phyloP scores from a whole-genome alignment of 2,113 vertebrate species.

The Brachyhypopomus occidentalis region DNA sequence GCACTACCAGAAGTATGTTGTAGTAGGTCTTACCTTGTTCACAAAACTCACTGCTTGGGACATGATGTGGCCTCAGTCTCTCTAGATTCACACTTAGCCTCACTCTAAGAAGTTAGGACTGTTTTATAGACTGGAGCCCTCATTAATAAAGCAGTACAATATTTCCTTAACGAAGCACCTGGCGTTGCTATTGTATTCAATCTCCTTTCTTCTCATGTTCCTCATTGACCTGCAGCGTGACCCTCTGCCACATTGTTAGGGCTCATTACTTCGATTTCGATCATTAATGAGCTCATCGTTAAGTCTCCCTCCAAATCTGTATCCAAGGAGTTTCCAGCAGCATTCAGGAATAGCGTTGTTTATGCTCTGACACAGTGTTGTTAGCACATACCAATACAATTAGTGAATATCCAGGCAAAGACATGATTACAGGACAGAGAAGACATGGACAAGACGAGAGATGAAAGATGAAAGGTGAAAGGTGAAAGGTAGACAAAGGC shows the following conservation, averaged over 20 bases:
- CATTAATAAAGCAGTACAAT: background rate
- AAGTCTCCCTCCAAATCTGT: constrained; percentile 10
- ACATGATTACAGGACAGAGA: constrained; percentile 44
- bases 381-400: constrained; percentile 45
- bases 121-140: constrained; percentile 33
- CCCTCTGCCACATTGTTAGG: constrained; percentile 5
- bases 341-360: constrained; percentile 64
- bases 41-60: constrained; percentile 32
- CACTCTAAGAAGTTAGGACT: background rate
- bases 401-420: constrained; percentile 57
- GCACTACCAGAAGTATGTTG: background rate
- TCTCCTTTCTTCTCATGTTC: constrained; percentile 32
- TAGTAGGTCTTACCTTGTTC: constrained; percentile 57
- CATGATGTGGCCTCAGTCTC: constrained; percentile 53
- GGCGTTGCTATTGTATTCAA: background rate
- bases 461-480: too few relatives aligned
- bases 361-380: constrained; percentile 34
- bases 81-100: background rate
- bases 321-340: constrained; percentile 58
- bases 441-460: background rate
- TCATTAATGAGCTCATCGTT: constrained; percentile 35
- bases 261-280: background rate
- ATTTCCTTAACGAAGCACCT: constrained; percentile 2
- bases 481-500: constrained; percentile 16
- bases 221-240: constrained; percentile 34